A percentile compares a stretch with the other conserved stretches of the same genome.
phyloP scores from a whole-genome alignment of 2,113 vertebrate genomes.

The Indicator maculatus region DNA sequence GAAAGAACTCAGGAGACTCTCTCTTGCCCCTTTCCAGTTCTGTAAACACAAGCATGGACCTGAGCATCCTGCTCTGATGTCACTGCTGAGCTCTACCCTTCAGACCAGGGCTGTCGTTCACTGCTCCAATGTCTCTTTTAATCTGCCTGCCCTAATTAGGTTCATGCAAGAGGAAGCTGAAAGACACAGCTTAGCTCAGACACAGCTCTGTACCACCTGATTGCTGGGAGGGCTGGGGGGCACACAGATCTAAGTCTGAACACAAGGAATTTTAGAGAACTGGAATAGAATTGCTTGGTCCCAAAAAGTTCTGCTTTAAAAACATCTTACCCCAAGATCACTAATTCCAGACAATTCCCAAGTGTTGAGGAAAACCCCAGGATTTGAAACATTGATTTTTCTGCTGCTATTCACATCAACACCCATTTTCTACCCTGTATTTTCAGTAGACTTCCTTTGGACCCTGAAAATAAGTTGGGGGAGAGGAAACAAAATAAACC shows the following conservation, averaged over 20 bases:
- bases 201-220: constrained; percentile 4
- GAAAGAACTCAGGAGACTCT: constrained; percentile 61
- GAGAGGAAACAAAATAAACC: constrained; percentile 42
- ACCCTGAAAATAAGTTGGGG: constrained; percentile 70
- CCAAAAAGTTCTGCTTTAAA: constrained; percentile 60
- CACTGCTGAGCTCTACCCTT: constrained; percentile 61
- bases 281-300: constrained; percentile 80
- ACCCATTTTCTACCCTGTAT: constrained; percentile 17
- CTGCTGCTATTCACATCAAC: constrained; percentile 29
- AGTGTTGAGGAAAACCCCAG: background rate
- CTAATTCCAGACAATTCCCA: constrained; percentile 38
- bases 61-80: constrained; percentile 70
- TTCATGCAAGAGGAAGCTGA: constrained; percentile 60
- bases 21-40: constrained; percentile 76
- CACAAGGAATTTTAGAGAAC: constrained; percentile 41
- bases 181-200: constrained; percentile 39
- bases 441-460: constrained; percentile 73
- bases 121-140: constrained; percentile 45
- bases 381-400: constrained; percentile 38
- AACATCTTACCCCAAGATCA: background rate
- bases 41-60: constrained; percentile 70
- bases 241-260: background rate
- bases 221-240: background rate
- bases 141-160: constrained; percentile 58
- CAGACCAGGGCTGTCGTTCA: constrained; percentile 62